These are phyloP conservation scores for Diogma glabrata DNA, from an alignment of 2,888 invertebrate species.

Conservation along the genomic window DNA sequence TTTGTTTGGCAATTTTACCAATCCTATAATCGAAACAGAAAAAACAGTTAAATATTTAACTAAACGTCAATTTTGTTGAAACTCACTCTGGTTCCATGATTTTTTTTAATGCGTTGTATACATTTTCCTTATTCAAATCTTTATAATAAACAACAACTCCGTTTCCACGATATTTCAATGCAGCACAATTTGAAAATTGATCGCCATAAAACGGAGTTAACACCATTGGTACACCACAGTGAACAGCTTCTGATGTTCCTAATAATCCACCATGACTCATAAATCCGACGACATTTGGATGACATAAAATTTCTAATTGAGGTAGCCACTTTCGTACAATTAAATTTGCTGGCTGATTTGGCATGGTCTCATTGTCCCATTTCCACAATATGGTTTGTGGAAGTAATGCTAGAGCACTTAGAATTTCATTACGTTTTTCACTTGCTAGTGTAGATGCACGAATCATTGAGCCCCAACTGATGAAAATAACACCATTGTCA, in stretches of 20 bases:
- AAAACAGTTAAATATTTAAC: too few species aligned
- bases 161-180: conserved; percentile 41
- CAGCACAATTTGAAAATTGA: conserved; percentile 47
- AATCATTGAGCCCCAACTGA: conserved; percentile 62
- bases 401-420: conserved; percentile 44
- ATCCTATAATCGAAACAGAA: too few species aligned
- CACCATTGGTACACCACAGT: conserved; percentile 52
- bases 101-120: conserved; percentile 39
- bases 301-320: conserved; percentile 60
- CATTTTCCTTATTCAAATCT: conserved; percentile 39
- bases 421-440: conserved; percentile 43
- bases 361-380: conserved; percentile 50
- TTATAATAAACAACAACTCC: conserved; percentile 41
- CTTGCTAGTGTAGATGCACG: conserved; percentile 45
- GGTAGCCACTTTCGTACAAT: conserved; percentile 56
- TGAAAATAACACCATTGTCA: conserved; percentile 50
- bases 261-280: conserved; percentile 64
- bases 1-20: conserved; percentile 34
- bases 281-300: conserved; percentile 55
- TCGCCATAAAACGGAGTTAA: conserved; percentile 58
- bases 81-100: conserved; percentile 37
- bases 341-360: conserved; percentile 48
- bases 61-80: too few species aligned
- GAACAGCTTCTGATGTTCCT: conserved; percentile 53
- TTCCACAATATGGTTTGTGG: conserved; percentile 57